Evolutionary conservation across 2,797 vertebrate genomes (phyloP).

Genomic region (Threskiornis aethiopicus): DNA sequence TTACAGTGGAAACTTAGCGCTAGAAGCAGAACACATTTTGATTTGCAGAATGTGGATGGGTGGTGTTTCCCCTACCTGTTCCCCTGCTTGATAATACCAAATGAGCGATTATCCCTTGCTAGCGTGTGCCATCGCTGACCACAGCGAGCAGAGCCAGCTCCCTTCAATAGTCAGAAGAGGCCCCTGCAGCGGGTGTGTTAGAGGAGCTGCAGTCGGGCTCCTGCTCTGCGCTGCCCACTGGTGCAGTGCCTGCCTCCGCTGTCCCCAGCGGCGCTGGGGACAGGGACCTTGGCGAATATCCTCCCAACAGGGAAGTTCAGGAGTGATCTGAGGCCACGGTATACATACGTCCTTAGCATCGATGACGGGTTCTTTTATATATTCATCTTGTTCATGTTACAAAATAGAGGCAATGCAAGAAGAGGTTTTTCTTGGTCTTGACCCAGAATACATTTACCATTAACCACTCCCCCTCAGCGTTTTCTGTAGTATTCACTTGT

Average conservation of each 20-base stretch:
- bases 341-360: background rate
- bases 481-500: background rate
- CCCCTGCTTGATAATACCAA: background rate
- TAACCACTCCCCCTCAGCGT: background rate
- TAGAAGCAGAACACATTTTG: background rate
- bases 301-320: background rate
- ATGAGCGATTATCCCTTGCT: background rate
- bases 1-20: rapidly evolving
- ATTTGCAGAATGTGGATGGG: background rate
- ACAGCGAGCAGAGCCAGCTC: background rate
- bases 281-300: background rate
- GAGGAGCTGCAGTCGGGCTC: background rate
- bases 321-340: background rate
- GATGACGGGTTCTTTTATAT: background rate
- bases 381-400: background rate
- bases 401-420: background rate
- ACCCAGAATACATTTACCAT: background rate
- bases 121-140: background rate
- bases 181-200: background rate
- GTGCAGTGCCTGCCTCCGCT: rapidly evolving
- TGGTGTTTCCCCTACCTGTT: background rate
- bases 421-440: background rate
- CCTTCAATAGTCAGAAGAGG: background rate
- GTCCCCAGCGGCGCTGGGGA: background rate
- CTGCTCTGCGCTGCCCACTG: background rate